Percentiles rank a stretch among this genome's conserved stretches.
These are phyloP conservation scores for Saccopteryx bilineata DNA, from an alignment of 2,113 vertebrate genomes.

Conservation along the genomic window DNA sequence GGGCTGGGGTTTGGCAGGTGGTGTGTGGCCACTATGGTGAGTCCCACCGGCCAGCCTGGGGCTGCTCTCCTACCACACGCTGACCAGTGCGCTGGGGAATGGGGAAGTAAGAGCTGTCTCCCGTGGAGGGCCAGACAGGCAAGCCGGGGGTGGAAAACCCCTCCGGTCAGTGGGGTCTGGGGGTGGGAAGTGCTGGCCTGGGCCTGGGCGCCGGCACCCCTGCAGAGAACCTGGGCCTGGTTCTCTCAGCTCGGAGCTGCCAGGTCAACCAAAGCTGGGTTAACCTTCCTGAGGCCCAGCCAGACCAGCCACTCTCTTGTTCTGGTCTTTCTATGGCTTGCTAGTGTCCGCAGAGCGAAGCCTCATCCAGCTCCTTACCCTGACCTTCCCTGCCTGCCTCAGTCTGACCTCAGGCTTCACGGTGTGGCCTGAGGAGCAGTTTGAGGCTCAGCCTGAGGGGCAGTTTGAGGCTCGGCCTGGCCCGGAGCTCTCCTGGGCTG, in stretches of 20 bases:
- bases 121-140: slow-evolving; percentile 5
- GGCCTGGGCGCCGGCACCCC: neutral
- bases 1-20: slow-evolving; percentile 50
- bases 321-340: neutral
- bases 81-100: neutral
- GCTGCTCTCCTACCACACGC: accelerated
- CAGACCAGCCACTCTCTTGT: accelerated
- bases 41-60: slow-evolving; percentile 45
- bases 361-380: neutral
- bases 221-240: accelerated
- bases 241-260: accelerated
- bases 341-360: accelerated
- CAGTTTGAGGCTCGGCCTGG: neutral
- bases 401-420: neutral
- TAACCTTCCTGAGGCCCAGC: neutral
- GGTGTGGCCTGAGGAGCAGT: neutral
- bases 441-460: accelerated
- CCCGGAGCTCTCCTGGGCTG: neutral
- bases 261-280: neutral
- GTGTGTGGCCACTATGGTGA: slow-evolving; percentile 7
- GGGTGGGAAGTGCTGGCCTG: neutral
- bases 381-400: neutral
- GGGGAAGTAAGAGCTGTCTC: slow-evolving; percentile 64
- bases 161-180: neutral
- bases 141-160: slow-evolving; percentile 62